Evolutionary conservation across 1,140 invertebrate species (phyloP).

Genomic region (Drosophila funebris): DNA sequence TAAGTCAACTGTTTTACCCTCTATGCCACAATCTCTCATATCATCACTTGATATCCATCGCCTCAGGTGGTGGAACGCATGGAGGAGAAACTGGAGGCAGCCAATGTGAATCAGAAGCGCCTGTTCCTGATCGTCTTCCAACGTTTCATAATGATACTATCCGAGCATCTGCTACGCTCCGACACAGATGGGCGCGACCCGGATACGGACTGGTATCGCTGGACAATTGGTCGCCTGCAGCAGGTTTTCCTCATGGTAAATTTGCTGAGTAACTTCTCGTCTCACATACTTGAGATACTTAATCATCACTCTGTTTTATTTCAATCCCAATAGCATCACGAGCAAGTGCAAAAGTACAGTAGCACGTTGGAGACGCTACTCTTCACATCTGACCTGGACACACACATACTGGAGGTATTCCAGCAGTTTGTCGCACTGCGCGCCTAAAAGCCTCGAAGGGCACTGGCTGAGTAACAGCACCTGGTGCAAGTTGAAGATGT

Average conservation of each 20-base stretch:
- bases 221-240: slow-evolving; percentile 96
- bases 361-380: slow-evolving; percentile 96
- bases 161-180: slow-evolving; percentile 96
- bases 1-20: slow-evolving; percentile 18
- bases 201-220: slow-evolving; percentile 98
- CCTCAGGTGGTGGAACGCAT: slow-evolving; percentile 93
- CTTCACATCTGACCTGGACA: slow-evolving; percentile 98
- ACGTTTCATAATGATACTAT: slow-evolving; percentile 99
- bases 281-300: background rate
- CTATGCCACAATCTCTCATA: background rate
- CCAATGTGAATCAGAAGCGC: slow-evolving; percentile 98
- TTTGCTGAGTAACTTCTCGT: background rate
- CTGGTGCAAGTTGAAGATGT: background rate
- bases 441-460: slow-evolving; percentile 50
- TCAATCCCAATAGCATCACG: slow-evolving; percentile 91
- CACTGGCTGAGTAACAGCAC: background rate
- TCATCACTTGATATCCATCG: background rate
- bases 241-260: slow-evolving; percentile 97
- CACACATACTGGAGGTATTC: slow-evolving; percentile 98
- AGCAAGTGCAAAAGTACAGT: slow-evolving; percentile 99
- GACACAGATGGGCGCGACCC: slow-evolving; percentile 97
- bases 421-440: slow-evolving; percentile 94
- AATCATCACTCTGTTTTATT: background rate
- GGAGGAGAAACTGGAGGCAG: slow-evolving; percentile 97
- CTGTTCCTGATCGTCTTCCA: slow-evolving; percentile 99